Percentiles rank a stretch among this genome's conserved stretches.
Conservation (phyloP, 2,797 vertebrate genomes). For the Propithecus deckenii region DNA sequence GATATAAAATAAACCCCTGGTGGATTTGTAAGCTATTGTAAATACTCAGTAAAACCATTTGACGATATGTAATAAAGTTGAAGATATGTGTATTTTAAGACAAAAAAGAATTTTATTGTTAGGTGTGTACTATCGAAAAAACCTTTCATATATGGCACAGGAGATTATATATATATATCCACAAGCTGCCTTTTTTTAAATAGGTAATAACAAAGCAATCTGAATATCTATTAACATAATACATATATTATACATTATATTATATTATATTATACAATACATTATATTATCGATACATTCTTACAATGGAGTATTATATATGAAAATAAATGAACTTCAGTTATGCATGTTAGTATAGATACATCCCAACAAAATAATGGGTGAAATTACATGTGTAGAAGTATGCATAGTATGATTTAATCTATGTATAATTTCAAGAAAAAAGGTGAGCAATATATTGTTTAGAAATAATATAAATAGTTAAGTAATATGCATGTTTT, state of each 20-base stretch:
- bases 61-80: neutral
- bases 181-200: neutral
- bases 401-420: neutral
- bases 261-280: too few relatives aligned
- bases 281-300: neutral
- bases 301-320: neutral
- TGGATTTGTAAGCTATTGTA: neutral
- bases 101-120: conserved; percentile 2
- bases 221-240: neutral
- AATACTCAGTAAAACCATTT: neutral
- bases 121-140: neutral
- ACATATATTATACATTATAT: neutral
- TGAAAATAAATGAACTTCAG: neutral
- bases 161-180: neutral
- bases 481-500: neutral
- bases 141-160: neutral
- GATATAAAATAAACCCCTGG: neutral
- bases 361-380: neutral
- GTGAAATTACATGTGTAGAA: neutral
- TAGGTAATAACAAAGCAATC: neutral
- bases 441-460: neutral
- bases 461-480: neutral
- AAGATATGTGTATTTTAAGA: neutral
- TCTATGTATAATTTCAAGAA: neutral
- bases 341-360: neutral